Percentiles rank a stretch among this genome's conserved stretches.
Evolutionary conservation across 2,113 vertebrate species (phyloP).

Genomic region (Ophthalmolycus amberensis): DNA sequence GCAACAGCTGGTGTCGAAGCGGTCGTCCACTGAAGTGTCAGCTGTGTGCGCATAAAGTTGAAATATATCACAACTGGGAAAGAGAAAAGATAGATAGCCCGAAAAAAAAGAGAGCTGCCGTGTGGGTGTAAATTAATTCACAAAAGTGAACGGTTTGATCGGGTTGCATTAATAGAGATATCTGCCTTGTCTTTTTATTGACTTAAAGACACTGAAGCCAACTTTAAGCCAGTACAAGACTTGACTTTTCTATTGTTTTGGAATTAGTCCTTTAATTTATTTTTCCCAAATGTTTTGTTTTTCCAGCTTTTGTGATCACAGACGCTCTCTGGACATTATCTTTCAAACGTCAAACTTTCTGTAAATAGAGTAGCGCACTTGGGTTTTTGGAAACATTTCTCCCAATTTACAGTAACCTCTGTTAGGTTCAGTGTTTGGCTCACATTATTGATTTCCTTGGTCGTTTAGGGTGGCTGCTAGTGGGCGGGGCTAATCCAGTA

Average conservation of each 20-base stretch:
- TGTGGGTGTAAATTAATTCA: not conserved
- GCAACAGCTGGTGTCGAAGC: conserved; percentile 53
- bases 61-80: conserved; percentile 18
- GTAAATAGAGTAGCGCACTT: not conserved
- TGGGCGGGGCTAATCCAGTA: not conserved
- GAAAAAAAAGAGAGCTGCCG: not conserved
- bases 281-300: not conserved
- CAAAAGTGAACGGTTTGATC: not conserved
- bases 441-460: not conserved
- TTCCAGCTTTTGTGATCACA: not conserved
- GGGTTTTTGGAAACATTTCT: not conserved
- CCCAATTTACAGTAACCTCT: not conserved
- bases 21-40: conserved; percentile 43
- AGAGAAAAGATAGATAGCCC: conserved; percentile 9
- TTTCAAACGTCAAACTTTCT: not conserved
- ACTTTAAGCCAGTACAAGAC: not conserved
- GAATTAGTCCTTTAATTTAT: too few species aligned
- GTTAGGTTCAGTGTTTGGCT: not conserved
- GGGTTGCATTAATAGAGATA: not conserved
- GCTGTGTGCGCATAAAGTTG: conserved; percentile 25
- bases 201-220: not conserved
- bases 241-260: not conserved
- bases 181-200: not conserved
- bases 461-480: not conserved
- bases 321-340: not conserved